Percentiles rank a stretch among this genome's conserved stretches.
Evolutionary conservation across 2,797 vertebrate species (phyloP).

Genomic region (Neomorphus geoffroyi): DNA sequence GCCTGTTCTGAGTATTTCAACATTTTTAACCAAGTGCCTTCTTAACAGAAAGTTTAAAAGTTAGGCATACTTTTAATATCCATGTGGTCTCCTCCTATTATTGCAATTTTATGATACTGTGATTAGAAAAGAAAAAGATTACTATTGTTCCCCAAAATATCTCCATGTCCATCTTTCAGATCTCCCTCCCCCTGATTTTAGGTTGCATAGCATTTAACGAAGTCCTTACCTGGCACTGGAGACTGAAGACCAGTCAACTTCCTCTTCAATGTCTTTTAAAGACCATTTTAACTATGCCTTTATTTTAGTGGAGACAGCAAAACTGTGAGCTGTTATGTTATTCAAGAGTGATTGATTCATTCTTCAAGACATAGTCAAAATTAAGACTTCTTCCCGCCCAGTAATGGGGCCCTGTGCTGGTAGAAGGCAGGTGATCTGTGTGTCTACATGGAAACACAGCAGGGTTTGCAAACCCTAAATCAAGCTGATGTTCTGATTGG

Average conservation of each 20-base stretch:
- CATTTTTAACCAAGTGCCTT: neutral
- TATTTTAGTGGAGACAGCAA: neutral
- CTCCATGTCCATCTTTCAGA: neutral
- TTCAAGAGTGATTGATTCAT: neutral
- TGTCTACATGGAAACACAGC: neutral
- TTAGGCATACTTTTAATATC: neutral
- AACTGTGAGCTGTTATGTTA: neutral
- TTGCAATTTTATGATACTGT: neutral
- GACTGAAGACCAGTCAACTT: neutral
- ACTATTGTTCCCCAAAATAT: neutral
- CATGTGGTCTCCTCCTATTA: accelerated
- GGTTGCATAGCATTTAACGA: neutral
- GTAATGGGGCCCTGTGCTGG: neutral
- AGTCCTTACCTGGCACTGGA: neutral
- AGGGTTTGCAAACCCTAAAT: neutral
- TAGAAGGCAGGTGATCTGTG: neutral
- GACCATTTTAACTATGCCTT: neutral
- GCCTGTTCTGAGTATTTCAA: accelerated
- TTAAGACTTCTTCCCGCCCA: neutral
- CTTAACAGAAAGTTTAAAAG: neutral
- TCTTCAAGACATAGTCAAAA: neutral
- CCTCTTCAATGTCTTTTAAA: neutral
- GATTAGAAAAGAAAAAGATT: neutral
- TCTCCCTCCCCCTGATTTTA: accelerated
- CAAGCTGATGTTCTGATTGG: neutral